Base-by-base conservation (phyloP, 2,888 invertebrate genomes). In the Phortica magna region DNA sequence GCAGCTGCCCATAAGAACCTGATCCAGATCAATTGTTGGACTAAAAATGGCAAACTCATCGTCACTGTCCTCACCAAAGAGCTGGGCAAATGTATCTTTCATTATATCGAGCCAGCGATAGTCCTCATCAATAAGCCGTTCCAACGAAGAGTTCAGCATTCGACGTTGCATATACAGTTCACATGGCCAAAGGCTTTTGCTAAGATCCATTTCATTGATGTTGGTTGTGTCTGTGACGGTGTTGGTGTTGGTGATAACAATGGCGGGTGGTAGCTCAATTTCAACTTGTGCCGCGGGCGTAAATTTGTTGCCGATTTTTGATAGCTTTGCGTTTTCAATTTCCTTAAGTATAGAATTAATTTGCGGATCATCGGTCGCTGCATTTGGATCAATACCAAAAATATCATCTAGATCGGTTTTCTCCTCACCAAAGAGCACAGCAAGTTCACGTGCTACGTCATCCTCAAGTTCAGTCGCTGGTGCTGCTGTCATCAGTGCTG, bases 21-120 rank as follows among this genome's bases (percentile, higher is more conserved):
- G 88, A 79, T 91, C 86, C 48, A 91, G 75, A 79, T 91, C 91
- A 6, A 91, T 86, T 39, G 89, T 85, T 4, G 91, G 91, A 79
- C 91, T 91, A n/a, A 77, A 72, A 0, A 85, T 83, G 17, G 84
- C 81, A 77, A 91, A 90, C 70, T 90, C 91, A 80, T 91, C 90
- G 19, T 91, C 91, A 48, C 89, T 90, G 31, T 91, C 91, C 65
- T 90, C 90, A 17, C 91, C 91, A 77, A 91, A 91, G 0, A 91
- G 80, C 48, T 83, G 77, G 6, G 77, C 73, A 75, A 91, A 91
- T 74, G 85, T 89, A 76, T 83, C 80, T 41, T 88, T 80, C 2
- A 91, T 79, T 2, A 79, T 71, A 14, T 88, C 88, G 53, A 90
- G 88, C 76, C 87, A 87, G 5, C 91, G 90, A 79, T 91, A 88